A percentile compares a stretch with the other conserved stretches of the same genome.
Conservation (phyloP, 2,797 vertebrate genomes). For the Chelmon rostratus region DNA sequence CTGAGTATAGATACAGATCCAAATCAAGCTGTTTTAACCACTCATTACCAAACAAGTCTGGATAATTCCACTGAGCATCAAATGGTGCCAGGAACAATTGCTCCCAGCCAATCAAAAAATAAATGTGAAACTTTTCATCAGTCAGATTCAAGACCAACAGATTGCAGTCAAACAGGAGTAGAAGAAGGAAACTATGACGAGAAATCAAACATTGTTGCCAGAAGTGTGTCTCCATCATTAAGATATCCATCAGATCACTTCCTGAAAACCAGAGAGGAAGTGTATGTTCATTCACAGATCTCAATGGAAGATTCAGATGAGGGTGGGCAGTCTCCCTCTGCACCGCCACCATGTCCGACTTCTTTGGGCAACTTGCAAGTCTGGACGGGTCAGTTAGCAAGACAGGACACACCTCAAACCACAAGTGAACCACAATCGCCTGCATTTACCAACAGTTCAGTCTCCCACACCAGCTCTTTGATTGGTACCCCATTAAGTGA, state of each 20-base stretch:
- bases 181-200: constrained; percentile 62
- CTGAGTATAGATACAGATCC: constrained; percentile 21
- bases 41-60: constrained; percentile 30
- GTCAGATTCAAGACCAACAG: constrained; percentile 55
- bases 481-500: constrained; percentile 76
- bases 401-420: constrained; percentile 48
- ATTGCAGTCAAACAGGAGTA: constrained; percentile 31
- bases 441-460: constrained; percentile 68
- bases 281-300: constrained; percentile 85
- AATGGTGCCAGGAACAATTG: constrained; percentile 42
- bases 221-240: constrained; percentile 75
- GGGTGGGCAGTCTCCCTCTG: constrained; percentile 71
- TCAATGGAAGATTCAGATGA: constrained; percentile 86
- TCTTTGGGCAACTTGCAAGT: constrained; percentile 76
- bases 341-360: constrained; percentile 49
- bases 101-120: constrained; percentile 51
- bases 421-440: constrained; percentile 75
- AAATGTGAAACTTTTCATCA: constrained; percentile 61
- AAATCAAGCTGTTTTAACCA: constrained; percentile 28
- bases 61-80: constrained; percentile 33
- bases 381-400: constrained; percentile 69
- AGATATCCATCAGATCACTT: constrained; percentile 81
- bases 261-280: constrained; percentile 82
- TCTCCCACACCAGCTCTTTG: constrained; percentile 75
- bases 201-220: constrained; percentile 54